Evolutionary conservation across 2,797 vertebrate genomes (phyloP).

Genomic region (Clarias pachynema): DNA sequence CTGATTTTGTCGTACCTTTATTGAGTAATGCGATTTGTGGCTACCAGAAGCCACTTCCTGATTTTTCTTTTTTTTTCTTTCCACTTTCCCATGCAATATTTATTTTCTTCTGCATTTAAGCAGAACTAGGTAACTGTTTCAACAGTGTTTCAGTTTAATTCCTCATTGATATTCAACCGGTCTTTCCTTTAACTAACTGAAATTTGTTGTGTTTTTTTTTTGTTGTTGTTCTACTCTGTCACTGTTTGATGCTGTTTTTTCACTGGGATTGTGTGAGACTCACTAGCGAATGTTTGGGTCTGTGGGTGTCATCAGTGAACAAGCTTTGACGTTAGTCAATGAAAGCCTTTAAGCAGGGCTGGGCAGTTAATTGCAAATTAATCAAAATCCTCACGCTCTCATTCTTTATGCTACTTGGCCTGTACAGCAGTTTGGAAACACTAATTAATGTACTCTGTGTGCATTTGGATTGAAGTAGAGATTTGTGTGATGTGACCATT

Average conservation of each 20-base stretch:
- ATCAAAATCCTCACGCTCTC: too few species aligned
- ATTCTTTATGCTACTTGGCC: too few species aligned
- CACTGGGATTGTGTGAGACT: not conserved
- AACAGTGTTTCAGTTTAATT: not conserved
- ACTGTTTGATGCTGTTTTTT: not conserved
- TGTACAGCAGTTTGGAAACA: too few species aligned
- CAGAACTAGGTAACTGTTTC: not conserved
- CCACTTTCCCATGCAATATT: not conserved
- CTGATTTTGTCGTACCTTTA: not conserved
- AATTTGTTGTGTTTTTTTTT: not conserved
- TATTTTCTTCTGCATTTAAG: not conserved
- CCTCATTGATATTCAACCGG: not conserved
- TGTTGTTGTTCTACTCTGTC: not conserved
- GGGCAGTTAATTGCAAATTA: too few species aligned
- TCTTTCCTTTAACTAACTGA: not conserved
- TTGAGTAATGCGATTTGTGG: slow-evolving; percentile 3
- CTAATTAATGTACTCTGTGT: too few species aligned
- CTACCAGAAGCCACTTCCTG: slow-evolving; percentile 10
- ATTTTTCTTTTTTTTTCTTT: not conserved
- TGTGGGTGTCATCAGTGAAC: not conserved
- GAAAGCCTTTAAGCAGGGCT: not conserved
- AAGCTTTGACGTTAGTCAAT: not conserved
- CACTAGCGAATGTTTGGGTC: not conserved
- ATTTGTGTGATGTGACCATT: too few species aligned
- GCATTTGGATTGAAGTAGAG: too few species aligned